A percentile compares a stretch with the other conserved stretches of the same genome.
phyloP scores from a whole-genome alignment of 2,797 vertebrate species.

The Crossoptilon crossoptilon region DNA sequence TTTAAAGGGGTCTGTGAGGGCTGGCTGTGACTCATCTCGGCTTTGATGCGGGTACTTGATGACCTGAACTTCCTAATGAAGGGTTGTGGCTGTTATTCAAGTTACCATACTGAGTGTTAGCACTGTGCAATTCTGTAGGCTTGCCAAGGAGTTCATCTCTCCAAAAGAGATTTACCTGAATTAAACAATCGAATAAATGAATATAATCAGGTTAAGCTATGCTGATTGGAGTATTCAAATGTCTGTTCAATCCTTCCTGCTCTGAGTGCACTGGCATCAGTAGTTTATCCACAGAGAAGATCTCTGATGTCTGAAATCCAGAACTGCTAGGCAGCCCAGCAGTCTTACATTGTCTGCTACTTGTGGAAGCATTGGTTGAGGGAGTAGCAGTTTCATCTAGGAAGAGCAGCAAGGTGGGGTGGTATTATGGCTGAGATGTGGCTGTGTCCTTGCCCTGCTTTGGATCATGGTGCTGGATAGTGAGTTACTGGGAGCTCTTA shows the following conservation, averaged over 20 bases:
- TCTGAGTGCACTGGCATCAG: background rate
- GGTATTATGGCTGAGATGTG: conserved; percentile 35
- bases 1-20: background rate
- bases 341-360: background rate
- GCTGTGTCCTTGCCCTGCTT: background rate
- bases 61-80: background rate
- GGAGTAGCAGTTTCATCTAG: background rate
- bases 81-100: background rate
- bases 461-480: background rate
- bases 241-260: background rate
- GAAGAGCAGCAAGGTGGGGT: background rate
- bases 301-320: background rate
- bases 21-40: background rate
- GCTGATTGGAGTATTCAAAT: background rate
- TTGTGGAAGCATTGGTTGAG: background rate
- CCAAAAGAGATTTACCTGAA: background rate
- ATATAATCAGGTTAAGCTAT: conserved; percentile 13
- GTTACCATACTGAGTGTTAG: background rate
- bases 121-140: background rate
- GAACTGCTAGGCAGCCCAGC: background rate
- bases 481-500: background rate
- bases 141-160: background rate
- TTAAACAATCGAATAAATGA: conserved; percentile 27
- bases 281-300: background rate
- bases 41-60: background rate